A percentile compares a stretch with the other conserved stretches of the same genome.
Conservation (phyloP, 1,140 invertebrate genomes). For the Atta cephalotes region DNA sequence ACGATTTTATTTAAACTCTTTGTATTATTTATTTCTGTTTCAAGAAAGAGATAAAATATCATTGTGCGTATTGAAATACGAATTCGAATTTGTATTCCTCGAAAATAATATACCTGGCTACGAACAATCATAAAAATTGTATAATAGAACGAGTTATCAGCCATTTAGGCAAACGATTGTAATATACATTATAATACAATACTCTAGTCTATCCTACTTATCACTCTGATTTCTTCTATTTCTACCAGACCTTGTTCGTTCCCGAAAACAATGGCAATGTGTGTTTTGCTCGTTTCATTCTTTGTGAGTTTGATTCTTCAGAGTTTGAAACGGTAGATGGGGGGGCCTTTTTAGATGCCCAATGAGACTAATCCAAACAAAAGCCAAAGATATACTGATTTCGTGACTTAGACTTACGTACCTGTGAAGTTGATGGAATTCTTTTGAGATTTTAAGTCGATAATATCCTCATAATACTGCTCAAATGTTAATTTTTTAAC, state of each 20-base stretch:
- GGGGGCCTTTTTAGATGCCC: constrained; percentile 54
- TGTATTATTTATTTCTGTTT: background rate
- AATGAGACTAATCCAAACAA: constrained; percentile 80
- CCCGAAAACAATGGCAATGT: constrained; percentile 75
- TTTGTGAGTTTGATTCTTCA: constrained; percentile 30
- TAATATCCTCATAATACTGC: constrained; percentile 16
- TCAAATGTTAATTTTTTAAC: constrained; percentile 27
- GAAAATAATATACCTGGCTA: constrained; percentile 70
- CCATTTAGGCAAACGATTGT: constrained; percentile 77
- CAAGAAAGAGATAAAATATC: background rate
- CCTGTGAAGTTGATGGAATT: constrained; percentile 51
- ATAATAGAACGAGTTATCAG: constrained; percentile 72
- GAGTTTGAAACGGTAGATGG: constrained; percentile 68
- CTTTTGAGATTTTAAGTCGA: background rate
- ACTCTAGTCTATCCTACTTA: background rate
- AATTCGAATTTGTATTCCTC: background rate
- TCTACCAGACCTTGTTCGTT: constrained; percentile 57
- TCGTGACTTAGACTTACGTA: constrained; percentile 78
- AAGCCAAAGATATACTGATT: constrained; percentile 80
- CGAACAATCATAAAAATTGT: constrained; percentile 81
- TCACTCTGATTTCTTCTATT: constrained; percentile 37
- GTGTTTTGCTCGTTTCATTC: constrained; percentile 52
- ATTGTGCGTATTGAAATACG: background rate
- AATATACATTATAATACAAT: constrained; percentile 86
- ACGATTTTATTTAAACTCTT: background rate